Percentiles rank a stretch among this genome's conserved stretches.
Evolutionary conservation across 2,113 vertebrate species (phyloP).

Genomic region (Thunnus maccoyii): DNA sequence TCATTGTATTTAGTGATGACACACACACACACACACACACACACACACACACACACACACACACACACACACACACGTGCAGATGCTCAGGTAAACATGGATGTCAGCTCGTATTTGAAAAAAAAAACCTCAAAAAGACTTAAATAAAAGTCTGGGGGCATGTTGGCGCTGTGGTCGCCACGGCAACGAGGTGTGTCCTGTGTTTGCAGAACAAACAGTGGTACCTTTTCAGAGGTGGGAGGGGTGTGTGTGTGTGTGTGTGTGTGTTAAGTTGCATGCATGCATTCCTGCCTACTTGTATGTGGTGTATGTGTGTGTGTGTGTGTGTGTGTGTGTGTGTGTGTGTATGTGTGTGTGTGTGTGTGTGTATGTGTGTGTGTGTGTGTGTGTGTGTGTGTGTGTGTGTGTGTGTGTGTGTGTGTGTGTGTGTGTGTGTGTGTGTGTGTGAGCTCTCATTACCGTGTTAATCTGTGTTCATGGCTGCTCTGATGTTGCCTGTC

Average conservation of each 20-base stretch:
- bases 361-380: background rate
- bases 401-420: too few species aligned
- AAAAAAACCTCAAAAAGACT: background rate
- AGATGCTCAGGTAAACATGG: conserved; percentile 86
- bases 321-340: too few species aligned
- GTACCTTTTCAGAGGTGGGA: conserved; percentile 88
- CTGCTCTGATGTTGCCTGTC: conserved; percentile 12
- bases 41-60: background rate
- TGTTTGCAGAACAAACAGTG: conserved; percentile 97
- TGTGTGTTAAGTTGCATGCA: conserved; percentile 24
- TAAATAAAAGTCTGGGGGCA: conserved; percentile 60
- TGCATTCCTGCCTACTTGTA: conserved; percentile 21
- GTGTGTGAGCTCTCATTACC: background rate
- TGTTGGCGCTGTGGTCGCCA: conserved; percentile 82
- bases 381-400: conserved; percentile 17
- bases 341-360: too few species aligned
- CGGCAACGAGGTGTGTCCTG: conserved; percentile 91
- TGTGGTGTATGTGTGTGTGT: conserved; percentile 24
- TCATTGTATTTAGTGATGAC: too few species aligned
- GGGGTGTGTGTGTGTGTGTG: conserved; percentile 43
- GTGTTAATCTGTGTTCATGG: conserved; percentile 3
- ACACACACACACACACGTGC: background rate
- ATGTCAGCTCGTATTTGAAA: background rate
- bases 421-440: too few species aligned
- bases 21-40: conserved; percentile 10